These are phyloP conservation scores for Istiophorus platypterus DNA, from an alignment of 2,113 vertebrate genomes.

Conservation along the genomic window DNA sequence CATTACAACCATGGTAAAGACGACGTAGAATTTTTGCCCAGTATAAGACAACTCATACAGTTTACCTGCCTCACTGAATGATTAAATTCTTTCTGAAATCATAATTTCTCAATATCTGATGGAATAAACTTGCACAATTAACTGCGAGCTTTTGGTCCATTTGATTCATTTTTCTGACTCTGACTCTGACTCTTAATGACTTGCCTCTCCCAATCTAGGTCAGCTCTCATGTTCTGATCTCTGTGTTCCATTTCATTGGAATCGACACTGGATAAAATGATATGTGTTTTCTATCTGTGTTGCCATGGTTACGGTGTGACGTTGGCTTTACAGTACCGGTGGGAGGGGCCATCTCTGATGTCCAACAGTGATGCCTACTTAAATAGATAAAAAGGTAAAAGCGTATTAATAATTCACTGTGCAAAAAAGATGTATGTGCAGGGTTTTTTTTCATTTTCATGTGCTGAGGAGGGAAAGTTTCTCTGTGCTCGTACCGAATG, in stretches of 20 bases:
- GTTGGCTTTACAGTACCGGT: constrained; percentile 37
- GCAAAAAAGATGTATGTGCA: not conserved
- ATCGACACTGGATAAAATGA: constrained; percentile 59
- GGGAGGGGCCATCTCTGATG: constrained; percentile 43
- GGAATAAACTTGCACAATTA: not conserved
- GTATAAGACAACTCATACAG: not conserved
- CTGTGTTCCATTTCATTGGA: constrained; percentile 53
- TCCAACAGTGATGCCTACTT: constrained; percentile 26
- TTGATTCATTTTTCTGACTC: constrained; percentile 5
- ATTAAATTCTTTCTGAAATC: not conserved
- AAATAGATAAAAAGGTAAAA: constrained; percentile 4
- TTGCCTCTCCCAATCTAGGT: constrained; percentile 69
- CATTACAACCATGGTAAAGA: not conserved
- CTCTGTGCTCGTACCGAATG: not conserved
- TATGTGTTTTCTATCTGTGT: constrained; percentile 62
- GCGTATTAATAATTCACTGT: not conserved
- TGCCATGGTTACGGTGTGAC: constrained; percentile 67
- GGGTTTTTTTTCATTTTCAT: not conserved
- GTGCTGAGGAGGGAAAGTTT: not conserved
- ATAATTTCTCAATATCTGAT: not conserved
- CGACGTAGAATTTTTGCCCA: not conserved
- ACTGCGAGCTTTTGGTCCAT: not conserved
- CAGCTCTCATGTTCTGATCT: constrained; percentile 72
- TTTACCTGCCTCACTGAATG: not conserved
- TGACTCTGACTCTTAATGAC: constrained; percentile 21